Percentiles rank a stretch among this genome's conserved stretches.
Conservation (phyloP, 1,140 invertebrate species). For the Zaprionus inermis region DNA sequence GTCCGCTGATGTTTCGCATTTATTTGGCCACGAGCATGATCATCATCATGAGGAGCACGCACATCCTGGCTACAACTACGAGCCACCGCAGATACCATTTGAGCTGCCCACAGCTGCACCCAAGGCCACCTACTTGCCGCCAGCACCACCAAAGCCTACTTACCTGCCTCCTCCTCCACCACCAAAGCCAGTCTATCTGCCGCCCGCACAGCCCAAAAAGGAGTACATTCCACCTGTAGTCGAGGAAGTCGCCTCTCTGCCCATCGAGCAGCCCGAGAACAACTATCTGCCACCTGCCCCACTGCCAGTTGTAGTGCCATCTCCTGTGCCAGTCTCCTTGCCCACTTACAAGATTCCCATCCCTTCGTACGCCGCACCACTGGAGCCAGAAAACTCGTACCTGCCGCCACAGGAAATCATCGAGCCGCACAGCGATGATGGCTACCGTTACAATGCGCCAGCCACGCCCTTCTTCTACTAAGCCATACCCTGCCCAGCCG, state of each 20-base stretch:
- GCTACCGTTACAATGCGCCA: conserved; percentile 71
- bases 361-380: conserved; percentile 74
- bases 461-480: conserved; percentile 68
- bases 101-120: conserved; percentile 63
- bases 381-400: conserved; percentile 60
- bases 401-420: conserved; percentile 68
- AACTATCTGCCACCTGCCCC: conserved; percentile 52
- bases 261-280: conserved; percentile 26
- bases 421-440: conserved; percentile 63
- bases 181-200: conserved; percentile 46
- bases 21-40: conserved; percentile 61
- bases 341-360: conserved; percentile 69
- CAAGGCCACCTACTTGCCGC: conserved; percentile 56
- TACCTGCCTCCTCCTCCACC: conserved; percentile 51
- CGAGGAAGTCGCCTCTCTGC: conserved; percentile 21
- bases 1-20: conserved; percentile 73
- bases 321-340: background rate
- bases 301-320: background rate
- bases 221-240: conserved; percentile 52
- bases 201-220: conserved; percentile 35
- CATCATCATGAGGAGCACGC: conserved; percentile 51
- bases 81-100: conserved; percentile 63
- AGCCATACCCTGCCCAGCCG: conserved; percentile 44
- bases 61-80: conserved; percentile 72
- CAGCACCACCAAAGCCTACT: conserved; percentile 37